phyloP scores from a whole-genome alignment of 2,888 invertebrate genomes.

The Catocala nupta region DNA sequence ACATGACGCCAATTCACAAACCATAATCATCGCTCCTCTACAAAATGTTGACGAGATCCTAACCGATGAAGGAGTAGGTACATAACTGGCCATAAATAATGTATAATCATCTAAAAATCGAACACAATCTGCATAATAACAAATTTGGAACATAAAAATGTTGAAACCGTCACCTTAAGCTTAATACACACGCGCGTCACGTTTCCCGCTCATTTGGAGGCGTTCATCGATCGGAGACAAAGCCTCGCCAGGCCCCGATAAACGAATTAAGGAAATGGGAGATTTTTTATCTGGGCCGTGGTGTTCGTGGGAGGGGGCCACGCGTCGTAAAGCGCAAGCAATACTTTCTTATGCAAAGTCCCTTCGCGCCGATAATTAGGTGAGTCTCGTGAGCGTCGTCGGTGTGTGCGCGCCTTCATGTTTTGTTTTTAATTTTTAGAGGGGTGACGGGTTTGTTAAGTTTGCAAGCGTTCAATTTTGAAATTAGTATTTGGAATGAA shows the following conservation, averaged over 20 bases:
- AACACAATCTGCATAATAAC: conserved; percentile 45
- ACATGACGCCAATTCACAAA: too few species aligned
- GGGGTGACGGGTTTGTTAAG: conserved; percentile 57
- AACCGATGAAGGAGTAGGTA: conserved; percentile 5
- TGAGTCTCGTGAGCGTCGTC: conserved; percentile 60
- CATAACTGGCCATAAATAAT: conserved; percentile 24
- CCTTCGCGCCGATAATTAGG: conserved; percentile 84
- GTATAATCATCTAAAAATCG: conserved; percentile 30
- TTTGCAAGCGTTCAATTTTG: conserved; percentile 35
- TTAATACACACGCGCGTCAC: conserved; percentile 84
- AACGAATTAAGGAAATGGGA: conserved; percentile 88
- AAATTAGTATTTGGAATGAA: conserved; percentile 27
- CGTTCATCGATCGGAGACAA: conserved; percentile 87
- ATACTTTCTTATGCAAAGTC: conserved; percentile 87
- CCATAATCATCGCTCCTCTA: too few species aligned
- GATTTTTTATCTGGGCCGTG: conserved; percentile 86
- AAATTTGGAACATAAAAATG: conserved; percentile 51
- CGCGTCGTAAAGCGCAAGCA: conserved; percentile 86
- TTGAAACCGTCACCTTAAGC: conserved; percentile 77
- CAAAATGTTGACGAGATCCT: conserved; percentile 1
- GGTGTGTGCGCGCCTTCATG: conserved; percentile 73
- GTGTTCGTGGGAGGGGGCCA: conserved; percentile 63
- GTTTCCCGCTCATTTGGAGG: conserved; percentile 84
- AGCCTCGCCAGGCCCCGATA: conserved; percentile 85
- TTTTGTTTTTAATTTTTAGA: conserved; percentile 82